Conservation (phyloP, 2,113 vertebrate genomes). For the Campylorhamphus procurvoides region DNA sequence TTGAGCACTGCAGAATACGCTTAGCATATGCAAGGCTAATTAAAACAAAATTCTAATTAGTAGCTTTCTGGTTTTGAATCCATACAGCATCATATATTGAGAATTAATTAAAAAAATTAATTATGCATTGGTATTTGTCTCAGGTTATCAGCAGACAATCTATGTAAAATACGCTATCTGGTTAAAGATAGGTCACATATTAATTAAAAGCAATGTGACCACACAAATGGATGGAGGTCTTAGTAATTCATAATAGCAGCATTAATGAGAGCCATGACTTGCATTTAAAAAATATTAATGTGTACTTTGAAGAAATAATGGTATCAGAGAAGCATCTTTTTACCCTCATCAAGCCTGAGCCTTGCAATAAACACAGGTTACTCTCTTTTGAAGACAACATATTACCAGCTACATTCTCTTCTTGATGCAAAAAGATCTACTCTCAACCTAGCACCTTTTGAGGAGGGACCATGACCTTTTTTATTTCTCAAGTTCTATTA, state of each 20-base stretch:
- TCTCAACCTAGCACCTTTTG: background rate
- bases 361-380: conserved; percentile 26
- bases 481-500: conserved; percentile 28
- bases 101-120: conserved; percentile 70
- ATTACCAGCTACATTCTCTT: background rate
- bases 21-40: conserved; percentile 67
- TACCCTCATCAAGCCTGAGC: background rate
- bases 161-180: conserved; percentile 63
- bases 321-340: background rate
- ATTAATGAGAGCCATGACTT: conserved; percentile 47
- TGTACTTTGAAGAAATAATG: background rate
- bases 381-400: background rate
- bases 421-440: background rate
- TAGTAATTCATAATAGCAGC: conserved; percentile 51
- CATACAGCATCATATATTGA: conserved; percentile 55
- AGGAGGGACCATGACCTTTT: background rate
- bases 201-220: conserved; percentile 66
- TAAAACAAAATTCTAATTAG: conserved; percentile 69
- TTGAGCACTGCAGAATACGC: background rate
- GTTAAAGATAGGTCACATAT: conserved; percentile 51
- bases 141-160: conserved; percentile 53
- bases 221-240: conserved; percentile 40
- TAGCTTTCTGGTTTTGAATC: conserved; percentile 64
- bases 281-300: conserved; percentile 42
- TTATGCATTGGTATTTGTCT: conserved; percentile 68